Base-by-base conservation (phyloP, 2,888 invertebrate genomes). In the Leptinotarsa tumamoca region DNA sequence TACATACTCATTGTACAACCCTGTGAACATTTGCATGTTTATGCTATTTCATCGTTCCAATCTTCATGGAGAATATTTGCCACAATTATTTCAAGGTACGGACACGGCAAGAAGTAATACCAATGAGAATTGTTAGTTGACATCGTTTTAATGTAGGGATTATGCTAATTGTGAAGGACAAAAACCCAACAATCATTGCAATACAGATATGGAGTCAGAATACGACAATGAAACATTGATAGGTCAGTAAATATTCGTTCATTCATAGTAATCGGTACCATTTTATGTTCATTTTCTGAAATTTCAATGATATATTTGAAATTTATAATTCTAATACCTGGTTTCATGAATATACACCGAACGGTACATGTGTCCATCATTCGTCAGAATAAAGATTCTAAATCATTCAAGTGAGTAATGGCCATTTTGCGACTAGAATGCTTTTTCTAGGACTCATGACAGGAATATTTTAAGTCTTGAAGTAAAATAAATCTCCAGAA, bases 1-100 rank as follows among this genome's bases (percentile, higher is more conserved):
- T 52, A 17, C n/a, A 17, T 4, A 52, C n/a, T 17, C 52, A 54
- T 13, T n/a, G 54, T 61, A 21, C 71, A 27, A n/a, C 67, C 67
- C 52, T 72, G 72, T 23, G 23, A 15, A 43, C 74, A 85, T 86
- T 85, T 84, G 79, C 85, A 85, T 86, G 85, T 86, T 86, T 84
- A 85, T 82, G 75, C 75, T 73, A 78, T 80, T 81, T 81, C 78
- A 70, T 76, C 76, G 80, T 76, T 73, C 71, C 79, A 79, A 81
- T 80, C 80, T 77, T 77, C 74, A 79, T 75, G 80, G 80, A 80
- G 80, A 83, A 78, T 82, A 81, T 81, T 81, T 79, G 81, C 79
- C 79, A 79, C 79, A 78, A 76, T 76, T 76, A 73, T 73, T 71
- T 58, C 66, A 56, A 43, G 68, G 73, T 76, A 66, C 66, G 54